These are phyloP conservation scores for Zaprionus nigranus DNA, from an alignment of 1,140 invertebrate genomes.

Conservation along the genomic window DNA sequence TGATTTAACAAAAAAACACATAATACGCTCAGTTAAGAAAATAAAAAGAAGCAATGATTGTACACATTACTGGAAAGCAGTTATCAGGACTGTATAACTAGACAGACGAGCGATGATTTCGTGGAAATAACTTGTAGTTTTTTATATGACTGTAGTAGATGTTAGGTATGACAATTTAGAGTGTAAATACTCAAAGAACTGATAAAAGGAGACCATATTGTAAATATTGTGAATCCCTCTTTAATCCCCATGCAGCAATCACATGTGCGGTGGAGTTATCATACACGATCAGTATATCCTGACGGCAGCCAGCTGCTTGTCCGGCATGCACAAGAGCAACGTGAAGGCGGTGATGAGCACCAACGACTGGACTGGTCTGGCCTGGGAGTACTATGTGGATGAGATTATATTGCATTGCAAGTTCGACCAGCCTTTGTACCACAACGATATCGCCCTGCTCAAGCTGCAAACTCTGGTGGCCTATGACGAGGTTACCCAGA, in stretches of 20 bases:
- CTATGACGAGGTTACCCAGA: slow-evolving; percentile 85
- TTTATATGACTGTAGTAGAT: not conserved
- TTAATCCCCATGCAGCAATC: slow-evolving; percentile 56
- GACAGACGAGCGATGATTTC: not conserved
- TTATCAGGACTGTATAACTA: not conserved
- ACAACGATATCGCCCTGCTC: slow-evolving; percentile 86
- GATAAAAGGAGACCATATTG: not conserved
- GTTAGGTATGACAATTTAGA: no score
- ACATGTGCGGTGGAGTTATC: slow-evolving; percentile 84
- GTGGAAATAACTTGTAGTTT: not conserved
- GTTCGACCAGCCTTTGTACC: slow-evolving; percentile 77
- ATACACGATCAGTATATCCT: slow-evolving; percentile 79
- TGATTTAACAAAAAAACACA: slow-evolving; percentile 8
- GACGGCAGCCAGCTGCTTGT: slow-evolving; percentile 84
- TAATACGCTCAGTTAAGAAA: no score
- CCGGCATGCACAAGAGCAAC: slow-evolving; percentile 52
- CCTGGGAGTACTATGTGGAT: slow-evolving; percentile 60
- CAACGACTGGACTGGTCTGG: slow-evolving; percentile 64
- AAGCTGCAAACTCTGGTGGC: slow-evolving; percentile 79
- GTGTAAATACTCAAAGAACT: not conserved
- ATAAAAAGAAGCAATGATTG: not conserved
- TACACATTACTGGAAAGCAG: not conserved
- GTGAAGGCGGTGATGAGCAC: slow-evolving; percentile 70
- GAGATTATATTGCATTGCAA: slow-evolving; percentile 66
- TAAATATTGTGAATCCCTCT: not conserved